phyloP scores from a whole-genome alignment of 2,797 vertebrate genomes.

The Coendou prehensilis region DNA sequence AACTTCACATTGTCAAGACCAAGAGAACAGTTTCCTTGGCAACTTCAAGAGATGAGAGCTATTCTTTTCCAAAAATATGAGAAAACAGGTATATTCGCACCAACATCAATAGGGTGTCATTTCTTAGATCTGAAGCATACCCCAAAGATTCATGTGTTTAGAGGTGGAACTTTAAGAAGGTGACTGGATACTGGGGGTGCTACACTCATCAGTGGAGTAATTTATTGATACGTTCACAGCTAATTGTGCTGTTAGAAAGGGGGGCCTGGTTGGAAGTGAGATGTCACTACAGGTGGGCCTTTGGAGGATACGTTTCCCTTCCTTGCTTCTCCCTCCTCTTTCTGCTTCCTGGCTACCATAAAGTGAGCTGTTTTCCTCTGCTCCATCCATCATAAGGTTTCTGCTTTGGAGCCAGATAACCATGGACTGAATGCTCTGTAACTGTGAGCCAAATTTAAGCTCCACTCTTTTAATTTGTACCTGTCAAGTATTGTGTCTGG shows the following conservation, averaged over 20 bases:
- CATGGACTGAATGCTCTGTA: not conserved
- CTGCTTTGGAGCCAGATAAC: not conserved
- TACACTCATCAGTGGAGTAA: not conserved
- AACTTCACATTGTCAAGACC: not conserved
- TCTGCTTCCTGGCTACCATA: not conserved
- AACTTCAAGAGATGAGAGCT: not conserved
- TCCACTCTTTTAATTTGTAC: not conserved
- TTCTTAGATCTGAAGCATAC: not conserved
- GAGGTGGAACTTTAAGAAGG: not conserved
- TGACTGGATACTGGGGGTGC: not conserved
- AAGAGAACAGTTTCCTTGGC: not conserved
- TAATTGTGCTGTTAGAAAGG: not conserved
- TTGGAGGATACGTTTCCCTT: not conserved
- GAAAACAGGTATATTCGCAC: not conserved
- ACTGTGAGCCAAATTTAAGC: not conserved
- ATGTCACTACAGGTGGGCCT: not conserved
- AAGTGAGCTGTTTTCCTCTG: not conserved
- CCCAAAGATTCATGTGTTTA: not conserved
- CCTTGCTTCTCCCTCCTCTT: not conserved
- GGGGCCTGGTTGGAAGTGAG: not conserved
- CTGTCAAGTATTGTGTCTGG: not conserved
- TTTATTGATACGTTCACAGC: not conserved
- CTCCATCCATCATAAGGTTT: not conserved
- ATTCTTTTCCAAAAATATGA: not conserved
- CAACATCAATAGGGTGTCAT: not conserved